Conservation (phyloP, 1,140 invertebrate genomes). For the Bursaphelenchus mucronatus region DNA sequence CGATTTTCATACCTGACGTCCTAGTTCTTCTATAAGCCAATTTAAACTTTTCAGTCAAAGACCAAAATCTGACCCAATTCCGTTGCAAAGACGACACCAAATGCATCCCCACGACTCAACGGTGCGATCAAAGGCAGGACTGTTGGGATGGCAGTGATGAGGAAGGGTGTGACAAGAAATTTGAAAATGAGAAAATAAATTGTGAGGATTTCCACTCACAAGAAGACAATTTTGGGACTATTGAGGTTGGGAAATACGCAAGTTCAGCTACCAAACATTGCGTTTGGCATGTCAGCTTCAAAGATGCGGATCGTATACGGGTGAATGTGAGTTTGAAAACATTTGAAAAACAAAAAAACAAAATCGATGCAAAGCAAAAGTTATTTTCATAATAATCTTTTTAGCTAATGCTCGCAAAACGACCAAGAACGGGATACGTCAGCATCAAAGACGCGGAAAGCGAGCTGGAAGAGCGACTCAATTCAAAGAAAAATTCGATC, state of each 20-base stretch:
- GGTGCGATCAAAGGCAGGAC: conserved; percentile 23
- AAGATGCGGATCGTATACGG: conserved; percentile 16
- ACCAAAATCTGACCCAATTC: not conserved
- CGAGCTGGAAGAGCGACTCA: too few relatives aligned
- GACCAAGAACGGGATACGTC: too few relatives aligned
- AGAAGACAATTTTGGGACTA: not conserved
- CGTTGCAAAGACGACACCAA: conserved; percentile 26
- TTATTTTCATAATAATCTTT: too few relatives aligned
- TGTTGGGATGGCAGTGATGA: conserved; percentile 23
- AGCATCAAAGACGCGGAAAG: too few relatives aligned
- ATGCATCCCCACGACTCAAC: conserved; percentile 15
- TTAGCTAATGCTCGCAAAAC: too few relatives aligned
- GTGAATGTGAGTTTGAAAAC: conserved; percentile 26
- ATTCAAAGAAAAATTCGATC: too few relatives aligned
- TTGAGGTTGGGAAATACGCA: not conserved
- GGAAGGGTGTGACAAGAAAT: conserved; percentile 9
- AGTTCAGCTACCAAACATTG: not conserved
- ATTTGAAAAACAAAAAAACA: not conserved
- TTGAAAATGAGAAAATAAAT: conserved; percentile 7
- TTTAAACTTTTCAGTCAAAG: not conserved
- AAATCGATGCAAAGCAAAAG: too few relatives aligned
- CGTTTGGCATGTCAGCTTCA: conserved; percentile 25
- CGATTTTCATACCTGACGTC: too few relatives aligned
- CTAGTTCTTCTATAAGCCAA: too few relatives aligned
- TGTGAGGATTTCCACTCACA: conserved; percentile 11